Conservation (phyloP, 2,113 vertebrate genomes). For the Malurus elegans region DNA sequence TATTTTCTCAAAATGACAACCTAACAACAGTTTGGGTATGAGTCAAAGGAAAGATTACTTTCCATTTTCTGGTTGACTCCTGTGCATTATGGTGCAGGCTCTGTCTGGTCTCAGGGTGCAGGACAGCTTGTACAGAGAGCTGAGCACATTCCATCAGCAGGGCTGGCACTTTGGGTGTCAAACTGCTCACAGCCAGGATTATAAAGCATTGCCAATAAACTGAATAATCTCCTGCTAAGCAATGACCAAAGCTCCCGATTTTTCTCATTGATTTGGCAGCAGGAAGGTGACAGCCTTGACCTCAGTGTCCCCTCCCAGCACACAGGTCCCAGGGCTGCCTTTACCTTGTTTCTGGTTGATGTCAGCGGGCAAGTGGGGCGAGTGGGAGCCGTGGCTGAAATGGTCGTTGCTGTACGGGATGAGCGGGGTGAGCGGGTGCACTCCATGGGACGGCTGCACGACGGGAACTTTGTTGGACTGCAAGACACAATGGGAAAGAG, state of each 20-base stretch:
- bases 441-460: slow-evolving; percentile 90
- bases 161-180: neutral
- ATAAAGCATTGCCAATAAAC: neutral
- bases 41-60: slow-evolving; percentile 67
- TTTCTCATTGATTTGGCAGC: neutral
- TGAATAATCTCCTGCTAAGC: neutral
- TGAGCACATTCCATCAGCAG: neutral
- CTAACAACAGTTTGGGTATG: slow-evolving; percentile 51
- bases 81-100: neutral
- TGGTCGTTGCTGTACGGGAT: slow-evolving; percentile 94
- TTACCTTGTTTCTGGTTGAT: slow-evolving; percentile 97
- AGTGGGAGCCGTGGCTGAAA: slow-evolving; percentile 86
- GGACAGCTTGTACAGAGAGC: neutral
- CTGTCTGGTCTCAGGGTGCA: neutral
- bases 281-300: neutral
- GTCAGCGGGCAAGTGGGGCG: slow-evolving; percentile 89
- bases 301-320: neutral
- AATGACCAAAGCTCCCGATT: neutral
- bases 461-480: slow-evolving; percentile 97
- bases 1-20: slow-evolving; percentile 67
- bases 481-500: slow-evolving; percentile 59
- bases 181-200: neutral
- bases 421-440: slow-evolving; percentile 92
- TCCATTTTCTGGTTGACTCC: slow-evolving; percentile 66
- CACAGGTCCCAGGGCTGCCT: rapidly evolving